These are phyloP conservation scores for Athetis lepigone DNA, from an alignment of 2,888 invertebrate species.

Conservation along the genomic window DNA sequence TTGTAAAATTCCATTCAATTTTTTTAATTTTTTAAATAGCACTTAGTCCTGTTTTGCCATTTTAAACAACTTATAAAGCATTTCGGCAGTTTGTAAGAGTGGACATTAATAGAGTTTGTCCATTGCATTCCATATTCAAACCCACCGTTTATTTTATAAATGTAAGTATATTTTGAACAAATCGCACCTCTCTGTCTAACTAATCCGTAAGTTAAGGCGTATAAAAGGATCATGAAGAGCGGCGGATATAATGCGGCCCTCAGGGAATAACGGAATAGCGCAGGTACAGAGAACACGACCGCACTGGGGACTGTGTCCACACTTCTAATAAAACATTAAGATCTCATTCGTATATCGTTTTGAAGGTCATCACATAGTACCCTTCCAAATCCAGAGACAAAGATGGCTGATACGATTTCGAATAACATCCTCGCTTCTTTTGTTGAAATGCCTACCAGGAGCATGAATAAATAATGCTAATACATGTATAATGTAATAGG, in stretches of 20 bases:
- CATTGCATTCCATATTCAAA: slow-evolving; percentile 26
- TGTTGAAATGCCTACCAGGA: slow-evolving; percentile 24
- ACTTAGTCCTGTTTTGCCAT: slow-evolving; percentile 19
- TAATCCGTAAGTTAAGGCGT: slow-evolving; percentile 54
- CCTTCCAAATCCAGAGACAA: slow-evolving; percentile 49
- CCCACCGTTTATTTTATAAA: slow-evolving; percentile 41
- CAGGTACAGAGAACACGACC: slow-evolving; percentile 63
- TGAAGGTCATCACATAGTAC: slow-evolving; percentile 53
- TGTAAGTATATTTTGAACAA: slow-evolving; percentile 41
- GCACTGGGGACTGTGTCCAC: slow-evolving; percentile 43
- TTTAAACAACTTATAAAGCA: slow-evolving; percentile 10
- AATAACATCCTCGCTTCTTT: slow-evolving; percentile 9
- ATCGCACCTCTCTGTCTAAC: slow-evolving; percentile 61
- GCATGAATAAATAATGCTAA: slow-evolving; percentile 8
- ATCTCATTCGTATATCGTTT: slow-evolving; percentile 45
- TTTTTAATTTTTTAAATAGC: slow-evolving; percentile 19
- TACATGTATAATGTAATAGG: neutral
- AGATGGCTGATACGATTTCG: slow-evolving; percentile 19
- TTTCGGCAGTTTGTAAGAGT: slow-evolving; percentile 5
- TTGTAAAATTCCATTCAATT: slow-evolving; percentile 56
- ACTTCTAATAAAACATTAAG: slow-evolving; percentile 45
- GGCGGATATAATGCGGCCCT: slow-evolving; percentile 60
- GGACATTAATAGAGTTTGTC: slow-evolving; percentile 17
- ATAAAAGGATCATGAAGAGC: slow-evolving; percentile 55
- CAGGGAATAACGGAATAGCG: slow-evolving; percentile 65